Evolutionary conservation across 1,140 invertebrate genomes (phyloP), one percentile per base, ranked within the genome.

Genomic region (Plutomurus gul): DNA sequence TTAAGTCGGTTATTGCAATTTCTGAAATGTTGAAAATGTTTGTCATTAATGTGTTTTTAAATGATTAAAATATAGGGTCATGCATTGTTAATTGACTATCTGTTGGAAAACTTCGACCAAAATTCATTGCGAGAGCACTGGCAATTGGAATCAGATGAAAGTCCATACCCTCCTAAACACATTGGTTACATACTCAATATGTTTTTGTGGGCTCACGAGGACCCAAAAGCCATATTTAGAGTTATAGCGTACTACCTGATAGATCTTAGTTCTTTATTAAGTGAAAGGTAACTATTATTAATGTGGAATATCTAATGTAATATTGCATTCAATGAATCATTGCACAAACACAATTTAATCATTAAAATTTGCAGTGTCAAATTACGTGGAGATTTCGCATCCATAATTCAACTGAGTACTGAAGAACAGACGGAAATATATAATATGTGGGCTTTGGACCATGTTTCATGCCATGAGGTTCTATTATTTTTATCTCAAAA

Each of bases 161-260:
- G 4, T 33, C n/a, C 77, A 18, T 84, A 84, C 72, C 83, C 81
- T 46, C 83, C 83, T 7, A 40, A 70, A 25, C 79, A 84, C 78
- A 40, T 77, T 25, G 81, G 74, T 3, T 81, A 81, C 51, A 75
- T 84, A 20, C 11, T 81, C 7, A 84, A 84, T 46, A 81, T 84
- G 81, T 49, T 82, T 20, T 39, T 78, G 79, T 84, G 81, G 81
- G 25, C 18, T n/a, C 33, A 77, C 27, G 56, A 47, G 8, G 76
- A 81, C 30, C 20, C 49, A 1, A 78, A 77, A 37, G 37, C 56
- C 4, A 75, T 84, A 13, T 65, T 78, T 27, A 47, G 78, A 18
- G 73, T 82, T 33, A 56, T 80, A 16, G 72, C 70, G 1, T 82
- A 82, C 37, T 82, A 79, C 33, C 18, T 82, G 4, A 49, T 82